Percentiles rank a stretch among this genome's conserved stretches.
These are phyloP conservation scores for Salmo trutta DNA, from an alignment of 2,797 vertebrate species.

Conservation along the genomic window DNA sequence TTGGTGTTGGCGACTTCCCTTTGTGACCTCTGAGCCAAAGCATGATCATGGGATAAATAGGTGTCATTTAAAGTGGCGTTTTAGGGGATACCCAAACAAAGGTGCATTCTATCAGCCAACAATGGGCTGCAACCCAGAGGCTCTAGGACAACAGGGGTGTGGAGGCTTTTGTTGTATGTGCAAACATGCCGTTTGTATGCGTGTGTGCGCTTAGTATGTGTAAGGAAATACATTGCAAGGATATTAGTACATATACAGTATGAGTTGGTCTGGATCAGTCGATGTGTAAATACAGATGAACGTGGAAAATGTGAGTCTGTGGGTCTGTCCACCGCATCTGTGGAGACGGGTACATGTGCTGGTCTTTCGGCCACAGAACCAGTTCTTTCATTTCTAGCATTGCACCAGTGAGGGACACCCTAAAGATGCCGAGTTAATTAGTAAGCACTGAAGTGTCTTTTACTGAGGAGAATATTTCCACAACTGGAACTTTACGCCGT, in stretches of 20 bases:
- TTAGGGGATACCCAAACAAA: constrained; percentile 9
- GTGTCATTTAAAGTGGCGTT: background rate
- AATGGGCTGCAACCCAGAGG: constrained; percentile 19
- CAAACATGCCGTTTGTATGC: constrained; percentile 9
- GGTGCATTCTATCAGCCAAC: constrained; percentile 35
- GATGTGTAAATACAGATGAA: constrained; percentile 34
- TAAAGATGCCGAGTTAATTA: constrained; percentile 38
- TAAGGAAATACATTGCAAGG: constrained; percentile 36
- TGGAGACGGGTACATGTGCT: constrained; percentile 8
- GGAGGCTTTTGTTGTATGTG: constrained; percentile 22
- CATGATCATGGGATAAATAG: constrained; percentile 16
- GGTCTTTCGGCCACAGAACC: constrained; percentile 35
- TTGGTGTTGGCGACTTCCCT: constrained; percentile 15
- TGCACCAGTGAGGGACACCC: constrained; percentile 42
- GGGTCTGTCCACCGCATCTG: constrained; percentile 3
- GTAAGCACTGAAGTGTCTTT: constrained; percentile 48
- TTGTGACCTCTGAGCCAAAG: constrained; percentile 3
- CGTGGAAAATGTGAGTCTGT: constrained; percentile 20
- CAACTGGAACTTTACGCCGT: constrained; percentile 19
- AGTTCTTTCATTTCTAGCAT: constrained; percentile 29
- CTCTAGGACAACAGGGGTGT: constrained; percentile 19
- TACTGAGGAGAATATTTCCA: constrained; percentile 20
- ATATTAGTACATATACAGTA: constrained; percentile 32
- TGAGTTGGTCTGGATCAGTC: constrained; percentile 35
- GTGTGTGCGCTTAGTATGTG: constrained; percentile 10